Percentiles rank a stretch among this genome's conserved stretches.
Conservation (phyloP, 2,888 invertebrate genomes). For the Horisme vitalbata region DNA sequence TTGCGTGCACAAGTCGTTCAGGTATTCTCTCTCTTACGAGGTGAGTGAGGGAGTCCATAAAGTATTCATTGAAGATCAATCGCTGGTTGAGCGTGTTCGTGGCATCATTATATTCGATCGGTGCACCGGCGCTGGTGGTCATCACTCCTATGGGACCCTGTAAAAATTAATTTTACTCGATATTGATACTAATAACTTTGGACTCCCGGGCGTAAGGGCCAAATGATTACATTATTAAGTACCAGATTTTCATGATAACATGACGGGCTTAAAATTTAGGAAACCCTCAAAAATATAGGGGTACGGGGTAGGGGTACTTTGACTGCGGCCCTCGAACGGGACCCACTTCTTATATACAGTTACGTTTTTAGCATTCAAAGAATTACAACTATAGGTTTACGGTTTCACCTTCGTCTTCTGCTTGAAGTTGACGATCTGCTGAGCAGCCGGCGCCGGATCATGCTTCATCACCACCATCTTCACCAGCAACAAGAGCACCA, state of each 20-base stretch:
- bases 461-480: conserved; percentile 20
- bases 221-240: too few relatives aligned
- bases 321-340: too few relatives aligned
- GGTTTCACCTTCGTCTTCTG: conserved; percentile 50
- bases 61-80: conserved; percentile 90
- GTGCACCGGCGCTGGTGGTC: conserved; percentile 90
- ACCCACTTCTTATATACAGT: too few relatives aligned
- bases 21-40: conserved; percentile 95
- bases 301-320: too few relatives aligned
- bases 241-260: too few relatives aligned
- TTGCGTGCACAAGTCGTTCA: conserved; percentile 95
- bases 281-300: too few relatives aligned
- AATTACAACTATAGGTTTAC: background rate
- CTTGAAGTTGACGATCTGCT: conserved; percentile 56
- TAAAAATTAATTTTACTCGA: conserved; percentile 29
- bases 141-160: conserved; percentile 80
- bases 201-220: too few relatives aligned
- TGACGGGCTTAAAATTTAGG: too few relatives aligned
- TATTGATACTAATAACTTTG: too few relatives aligned
- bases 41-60: conserved; percentile 88
- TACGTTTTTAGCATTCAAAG: too few relatives aligned
- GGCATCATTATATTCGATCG: conserved; percentile 85
- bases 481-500: conserved; percentile 18
- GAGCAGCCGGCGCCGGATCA: conserved; percentile 49
- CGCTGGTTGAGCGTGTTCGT: conserved; percentile 89